These are phyloP conservation scores for Laspeyria flexula DNA, from an alignment of 2,888 invertebrate species.

Conservation along the genomic window DNA sequence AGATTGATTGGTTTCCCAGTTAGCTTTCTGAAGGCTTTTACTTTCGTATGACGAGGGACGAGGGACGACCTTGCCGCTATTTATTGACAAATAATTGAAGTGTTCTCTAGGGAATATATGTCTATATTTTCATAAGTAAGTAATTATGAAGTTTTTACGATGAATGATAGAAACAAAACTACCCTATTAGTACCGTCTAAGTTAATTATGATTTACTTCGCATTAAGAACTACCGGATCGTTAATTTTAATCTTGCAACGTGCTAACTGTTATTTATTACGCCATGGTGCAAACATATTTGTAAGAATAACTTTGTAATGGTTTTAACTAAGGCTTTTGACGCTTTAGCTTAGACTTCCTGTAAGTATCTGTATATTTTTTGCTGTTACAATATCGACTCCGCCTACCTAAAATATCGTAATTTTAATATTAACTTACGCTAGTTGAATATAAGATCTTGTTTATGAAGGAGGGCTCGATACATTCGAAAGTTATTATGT, in stretches of 20 bases:
- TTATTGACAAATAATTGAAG: background rate
- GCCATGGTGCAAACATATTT: slow-evolving; percentile 9
- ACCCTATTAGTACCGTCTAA: background rate
- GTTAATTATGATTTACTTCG: slow-evolving; percentile 14
- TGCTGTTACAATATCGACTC: too few relatives aligned
- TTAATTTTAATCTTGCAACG: slow-evolving; percentile 28
- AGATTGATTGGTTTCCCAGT: background rate
- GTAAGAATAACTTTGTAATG: too few relatives aligned
- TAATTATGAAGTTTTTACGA: too few relatives aligned
- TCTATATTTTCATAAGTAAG: too few relatives aligned
- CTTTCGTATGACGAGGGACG: background rate
- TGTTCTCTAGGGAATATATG: background rate
- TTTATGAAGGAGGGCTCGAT: too few relatives aligned
- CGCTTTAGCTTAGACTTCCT: too few relatives aligned
- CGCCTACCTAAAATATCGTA: too few relatives aligned
- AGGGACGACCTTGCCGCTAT: background rate
- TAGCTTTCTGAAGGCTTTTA: background rate
- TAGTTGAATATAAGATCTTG: too few relatives aligned
- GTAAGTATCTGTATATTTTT: too few relatives aligned
- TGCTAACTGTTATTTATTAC: slow-evolving; percentile 32
- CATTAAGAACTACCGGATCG: slow-evolving; percentile 6
- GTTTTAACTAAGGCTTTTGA: slow-evolving; percentile 17
- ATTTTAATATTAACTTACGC: too few relatives aligned
- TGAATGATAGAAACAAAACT: too few relatives aligned
- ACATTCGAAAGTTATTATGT: too few relatives aligned